Conservation (phyloP, 2,888 invertebrate species). For the Agonopterix heracliana region DNA sequence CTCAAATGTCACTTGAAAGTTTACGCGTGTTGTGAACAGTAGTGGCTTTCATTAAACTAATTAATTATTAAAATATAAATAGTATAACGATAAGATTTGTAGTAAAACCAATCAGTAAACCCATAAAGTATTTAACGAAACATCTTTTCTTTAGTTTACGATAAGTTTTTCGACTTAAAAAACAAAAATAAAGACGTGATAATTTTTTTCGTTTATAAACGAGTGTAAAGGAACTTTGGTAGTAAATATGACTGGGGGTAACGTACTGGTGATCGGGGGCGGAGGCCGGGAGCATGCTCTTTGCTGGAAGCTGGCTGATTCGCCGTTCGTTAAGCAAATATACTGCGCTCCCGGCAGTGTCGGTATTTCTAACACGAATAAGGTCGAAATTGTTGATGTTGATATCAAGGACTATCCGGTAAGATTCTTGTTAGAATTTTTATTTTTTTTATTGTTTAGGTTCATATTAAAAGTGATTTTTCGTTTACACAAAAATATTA, state of each 20-base stretch:
- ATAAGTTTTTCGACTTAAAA: background rate
- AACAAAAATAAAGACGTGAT: background rate
- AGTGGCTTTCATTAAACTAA: conserved; percentile 16
- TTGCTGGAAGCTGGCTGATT: conserved; percentile 94
- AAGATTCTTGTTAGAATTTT: conserved; percentile 37
- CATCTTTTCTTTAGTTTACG: background rate
- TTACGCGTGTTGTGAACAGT: conserved; percentile 43
- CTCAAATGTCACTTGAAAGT: conserved; percentile 42
- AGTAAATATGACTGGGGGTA: conserved; percentile 52
- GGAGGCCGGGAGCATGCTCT: conserved; percentile 98
- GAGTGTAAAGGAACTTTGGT: background rate
- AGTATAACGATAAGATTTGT: background rate
- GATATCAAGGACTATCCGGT: conserved; percentile 83
- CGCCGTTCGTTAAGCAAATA: conserved; percentile 80
- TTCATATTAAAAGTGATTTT: background rate
- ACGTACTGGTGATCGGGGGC: conserved; percentile 89
- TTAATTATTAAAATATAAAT: conserved; percentile 5
- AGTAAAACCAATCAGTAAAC: background rate
- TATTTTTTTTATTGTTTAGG: background rate
- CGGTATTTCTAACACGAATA: conserved; percentile 84
- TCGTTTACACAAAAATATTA: too few relatives aligned
- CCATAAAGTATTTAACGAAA: background rate
- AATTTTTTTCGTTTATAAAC: background rate
- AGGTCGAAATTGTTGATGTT: conserved; percentile 80
- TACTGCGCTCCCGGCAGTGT: conserved; percentile 93